Percentiles rank a stretch among this genome's conserved stretches.
phyloP scores from a whole-genome alignment of 2,888 invertebrate species.

The Drosophila picticornis region DNA sequence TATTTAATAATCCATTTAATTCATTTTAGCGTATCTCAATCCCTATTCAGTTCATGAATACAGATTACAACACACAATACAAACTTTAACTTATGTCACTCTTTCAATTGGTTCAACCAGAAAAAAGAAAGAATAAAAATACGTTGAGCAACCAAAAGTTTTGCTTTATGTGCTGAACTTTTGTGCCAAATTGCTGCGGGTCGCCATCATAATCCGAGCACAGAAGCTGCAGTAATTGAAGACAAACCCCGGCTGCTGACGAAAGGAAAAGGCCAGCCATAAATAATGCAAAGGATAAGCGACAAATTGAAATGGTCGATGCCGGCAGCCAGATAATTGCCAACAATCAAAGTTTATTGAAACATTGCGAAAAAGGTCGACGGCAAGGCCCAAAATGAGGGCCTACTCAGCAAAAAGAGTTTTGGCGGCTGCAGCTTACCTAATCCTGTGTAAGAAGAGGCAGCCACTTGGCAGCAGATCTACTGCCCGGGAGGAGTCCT shows the following conservation, averaged over 20 bases:
- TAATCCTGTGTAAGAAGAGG: constrained; percentile 16
- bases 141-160: constrained; percentile 20
- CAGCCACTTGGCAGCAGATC: constrained; percentile 24
- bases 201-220: constrained; percentile 42
- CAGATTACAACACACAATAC: neutral
- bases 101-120: constrained; percentile 41
- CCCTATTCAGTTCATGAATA: neutral
- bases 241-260: constrained; percentile 51
- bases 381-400: constrained; percentile 15
- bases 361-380: constrained; percentile 50
- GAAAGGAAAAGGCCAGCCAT: constrained; percentile 25
- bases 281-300: constrained; percentile 66
- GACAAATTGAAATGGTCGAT: constrained; percentile 63
- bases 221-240: constrained; percentile 63
- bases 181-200: constrained; percentile 65
- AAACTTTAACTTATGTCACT: constrained; percentile 16
- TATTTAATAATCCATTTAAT: neutral
- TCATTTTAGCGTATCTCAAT: neutral
- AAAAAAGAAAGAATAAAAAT: neutral
- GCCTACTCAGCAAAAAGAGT: neutral
- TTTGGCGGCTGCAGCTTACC: constrained; percentile 13
- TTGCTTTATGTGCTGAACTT: constrained; percentile 52
- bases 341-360: constrained; percentile 77
- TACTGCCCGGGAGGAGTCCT: neutral
- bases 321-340: constrained; percentile 75